These are phyloP conservation scores for Adelosebastes latens DNA, from an alignment of 2,797 vertebrate species.

Conservation along the genomic window DNA sequence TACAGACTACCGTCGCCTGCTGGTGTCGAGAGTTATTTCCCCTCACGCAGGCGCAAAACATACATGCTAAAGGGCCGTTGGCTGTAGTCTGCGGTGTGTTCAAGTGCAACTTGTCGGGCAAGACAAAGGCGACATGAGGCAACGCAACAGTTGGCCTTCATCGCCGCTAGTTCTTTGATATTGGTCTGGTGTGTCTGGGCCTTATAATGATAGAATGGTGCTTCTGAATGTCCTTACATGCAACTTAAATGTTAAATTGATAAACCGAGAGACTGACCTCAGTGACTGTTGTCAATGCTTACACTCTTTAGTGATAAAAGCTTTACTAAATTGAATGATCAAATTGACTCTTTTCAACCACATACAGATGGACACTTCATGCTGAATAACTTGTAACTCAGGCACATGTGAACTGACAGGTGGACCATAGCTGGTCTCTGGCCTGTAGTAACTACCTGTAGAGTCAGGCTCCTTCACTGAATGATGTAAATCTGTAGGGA, in stretches of 20 bases:
- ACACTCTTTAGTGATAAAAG: neutral
- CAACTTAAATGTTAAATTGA: neutral
- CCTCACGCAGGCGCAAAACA: no score
- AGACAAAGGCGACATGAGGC: no score
- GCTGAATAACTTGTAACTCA: neutral
- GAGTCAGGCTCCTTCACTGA: neutral
- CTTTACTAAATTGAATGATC: neutral
- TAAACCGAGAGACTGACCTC: neutral
- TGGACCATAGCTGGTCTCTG: neutral
- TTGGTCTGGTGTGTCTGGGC: neutral
- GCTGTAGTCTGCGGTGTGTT: no score
- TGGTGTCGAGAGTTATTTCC: no score
- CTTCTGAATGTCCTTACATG: neutral
- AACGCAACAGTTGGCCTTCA: no score
- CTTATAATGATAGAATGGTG: neutral
- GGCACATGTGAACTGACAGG: neutral
- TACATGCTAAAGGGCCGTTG: no score
- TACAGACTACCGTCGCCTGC: no score
- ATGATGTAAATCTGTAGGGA: neutral
- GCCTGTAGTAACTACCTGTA: neutral
- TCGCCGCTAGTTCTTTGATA: neutral
- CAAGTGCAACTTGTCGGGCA: no score
- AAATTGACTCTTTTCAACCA: neutral
- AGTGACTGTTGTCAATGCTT: neutral
- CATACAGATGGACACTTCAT: neutral